A percentile compares a stretch with the other conserved stretches of the same genome.
Conservation (phyloP, 1,140 invertebrate genomes). For the Venturia canescens region DNA sequence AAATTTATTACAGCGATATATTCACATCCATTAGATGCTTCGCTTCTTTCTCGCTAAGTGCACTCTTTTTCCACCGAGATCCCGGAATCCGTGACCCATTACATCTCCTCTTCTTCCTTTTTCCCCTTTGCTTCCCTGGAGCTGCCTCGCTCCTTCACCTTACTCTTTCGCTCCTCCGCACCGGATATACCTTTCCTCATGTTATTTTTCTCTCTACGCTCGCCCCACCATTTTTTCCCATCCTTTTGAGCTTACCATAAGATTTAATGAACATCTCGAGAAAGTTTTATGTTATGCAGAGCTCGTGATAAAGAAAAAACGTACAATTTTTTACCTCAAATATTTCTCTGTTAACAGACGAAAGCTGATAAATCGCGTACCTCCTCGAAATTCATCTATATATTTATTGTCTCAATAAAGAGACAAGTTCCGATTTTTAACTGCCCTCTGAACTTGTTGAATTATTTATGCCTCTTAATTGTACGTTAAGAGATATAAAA, state of each 20-base stretch:
- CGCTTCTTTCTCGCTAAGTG: conserved; percentile 68
- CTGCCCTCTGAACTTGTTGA: not conserved
- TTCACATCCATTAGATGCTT: conserved; percentile 77
- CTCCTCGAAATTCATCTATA: not conserved
- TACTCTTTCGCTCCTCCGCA: not conserved
- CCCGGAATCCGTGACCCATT: conserved; percentile 51
- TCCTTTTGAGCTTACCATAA: no score
- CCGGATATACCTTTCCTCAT: not conserved
- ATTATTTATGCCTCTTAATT: conserved; percentile 9
- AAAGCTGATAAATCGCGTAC: not conserved
- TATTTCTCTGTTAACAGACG: no score
- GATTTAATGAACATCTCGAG: no score
- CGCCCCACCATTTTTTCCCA: not conserved
- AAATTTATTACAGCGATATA: conserved; percentile 78
- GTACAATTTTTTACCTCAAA: no score
- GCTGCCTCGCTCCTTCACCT: not conserved
- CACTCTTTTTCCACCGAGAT: conserved; percentile 63
- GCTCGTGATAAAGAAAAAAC: no score
- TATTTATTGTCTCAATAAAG: not conserved
- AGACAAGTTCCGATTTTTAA: not conserved
- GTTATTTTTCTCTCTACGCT: not conserved
- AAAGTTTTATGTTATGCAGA: no score
- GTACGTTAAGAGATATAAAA: conserved; percentile 1
- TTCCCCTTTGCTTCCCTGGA: conserved; percentile 11
- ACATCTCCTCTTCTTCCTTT: conserved; percentile 36